phyloP scores from a whole-genome alignment of 2,113 vertebrate genomes.

The mouse (Mus musculus) region DNA sequence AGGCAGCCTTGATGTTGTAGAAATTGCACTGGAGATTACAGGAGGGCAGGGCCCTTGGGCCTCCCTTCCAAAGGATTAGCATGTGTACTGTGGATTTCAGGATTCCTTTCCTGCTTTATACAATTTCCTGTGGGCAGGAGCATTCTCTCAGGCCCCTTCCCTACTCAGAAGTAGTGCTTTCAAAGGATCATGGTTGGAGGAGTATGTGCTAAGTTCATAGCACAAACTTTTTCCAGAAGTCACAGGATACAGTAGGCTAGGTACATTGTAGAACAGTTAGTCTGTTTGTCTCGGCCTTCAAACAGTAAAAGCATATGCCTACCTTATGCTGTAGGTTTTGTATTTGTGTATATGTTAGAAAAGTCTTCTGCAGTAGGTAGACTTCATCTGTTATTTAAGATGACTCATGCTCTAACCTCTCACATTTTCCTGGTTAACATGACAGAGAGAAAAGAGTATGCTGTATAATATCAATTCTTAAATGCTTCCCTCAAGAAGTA shows the following conservation, averaged over 20 bases:
- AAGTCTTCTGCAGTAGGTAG: neutral
- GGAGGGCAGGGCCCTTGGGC: neutral
- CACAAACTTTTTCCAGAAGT: neutral
- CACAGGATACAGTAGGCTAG: neutral
- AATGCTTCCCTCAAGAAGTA: neutral
- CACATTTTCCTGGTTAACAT: neutral
- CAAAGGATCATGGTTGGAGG: neutral
- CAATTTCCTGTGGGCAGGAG: neutral
- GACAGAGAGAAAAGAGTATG: neutral
- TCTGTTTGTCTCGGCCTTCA: neutral
- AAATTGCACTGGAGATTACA: slow-evolving; percentile 19
- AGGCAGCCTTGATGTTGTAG: neutral
- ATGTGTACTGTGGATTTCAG: neutral
- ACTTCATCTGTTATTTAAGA: neutral
- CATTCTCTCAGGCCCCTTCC: neutral
- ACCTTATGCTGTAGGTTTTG: neutral
- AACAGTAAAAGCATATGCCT: neutral
- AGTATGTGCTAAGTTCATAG: neutral
- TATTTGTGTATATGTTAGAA: neutral
- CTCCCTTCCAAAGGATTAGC: slow-evolving; percentile 1
- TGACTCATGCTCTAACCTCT: neutral
- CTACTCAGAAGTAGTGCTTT: neutral
- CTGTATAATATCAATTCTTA: neutral
- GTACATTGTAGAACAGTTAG: neutral
- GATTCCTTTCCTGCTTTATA: neutral